Percentiles rank a stretch among this genome's conserved stretches.
These are phyloP conservation scores for Crenuchus spilurus DNA, from an alignment of 2,797 vertebrate species.

Conservation along the genomic window DNA sequence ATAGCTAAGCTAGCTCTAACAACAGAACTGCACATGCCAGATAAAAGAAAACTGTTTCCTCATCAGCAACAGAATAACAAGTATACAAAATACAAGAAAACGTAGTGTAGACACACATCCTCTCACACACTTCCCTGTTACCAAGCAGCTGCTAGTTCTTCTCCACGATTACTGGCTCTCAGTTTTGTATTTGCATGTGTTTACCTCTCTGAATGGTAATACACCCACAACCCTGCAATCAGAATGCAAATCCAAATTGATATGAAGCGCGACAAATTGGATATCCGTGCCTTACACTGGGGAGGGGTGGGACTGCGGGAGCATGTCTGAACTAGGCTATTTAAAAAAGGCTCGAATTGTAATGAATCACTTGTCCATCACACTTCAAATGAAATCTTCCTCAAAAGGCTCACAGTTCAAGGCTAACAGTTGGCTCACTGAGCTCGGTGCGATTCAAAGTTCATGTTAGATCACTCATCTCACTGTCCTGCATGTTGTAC, in stretches of 20 bases:
- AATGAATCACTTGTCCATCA: constrained; percentile 43
- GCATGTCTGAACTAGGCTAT: constrained; percentile 22
- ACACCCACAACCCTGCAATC: constrained; percentile 44
- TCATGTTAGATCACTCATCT: constrained; percentile 1
- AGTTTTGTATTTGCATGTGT: constrained; percentile 51
- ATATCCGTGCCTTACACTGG: constrained; percentile 21
- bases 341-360: constrained; percentile 24
- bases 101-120: constrained; percentile 1
- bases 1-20: not conserved
- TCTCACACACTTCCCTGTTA: constrained; percentile 29
- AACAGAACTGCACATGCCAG: not conserved
- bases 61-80: constrained; percentile 5
- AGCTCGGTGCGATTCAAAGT: not conserved
- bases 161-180: constrained; percentile 26
- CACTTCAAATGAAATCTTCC: not conserved
- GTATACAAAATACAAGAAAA: not conserved
- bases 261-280: constrained; percentile 44
- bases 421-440: not conserved
- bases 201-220: constrained; percentile 50
- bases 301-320: constrained; percentile 19
- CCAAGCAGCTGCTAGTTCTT: constrained; percentile 39
- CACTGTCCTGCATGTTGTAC: not conserved
- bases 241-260: constrained; percentile 58
- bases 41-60: not conserved
- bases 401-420: constrained; percentile 8